phyloP scores from a whole-genome alignment of 2,797 vertebrate genomes.

The Limosa lapponica region DNA sequence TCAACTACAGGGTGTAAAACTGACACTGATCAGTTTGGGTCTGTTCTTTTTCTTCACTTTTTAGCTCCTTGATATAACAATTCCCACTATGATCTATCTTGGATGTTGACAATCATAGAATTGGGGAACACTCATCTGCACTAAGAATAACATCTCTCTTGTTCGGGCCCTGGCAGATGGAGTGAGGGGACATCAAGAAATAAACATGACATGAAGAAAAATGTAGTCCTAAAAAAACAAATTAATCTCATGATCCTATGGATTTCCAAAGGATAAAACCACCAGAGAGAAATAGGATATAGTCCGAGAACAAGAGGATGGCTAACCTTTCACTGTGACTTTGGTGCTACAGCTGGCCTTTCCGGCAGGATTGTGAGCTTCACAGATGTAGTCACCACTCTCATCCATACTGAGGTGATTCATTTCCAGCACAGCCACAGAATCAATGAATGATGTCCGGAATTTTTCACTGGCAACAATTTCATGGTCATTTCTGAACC shows the following conservation, averaged over 20 bases:
- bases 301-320: not conserved
- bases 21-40: not conserved
- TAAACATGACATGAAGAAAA: not conserved
- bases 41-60: not conserved
- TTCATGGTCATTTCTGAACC: slow-evolving; percentile 95
- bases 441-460: slow-evolving; percentile 89
- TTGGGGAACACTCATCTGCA: not conserved
- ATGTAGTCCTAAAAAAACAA: not conserved
- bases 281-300: not conserved
- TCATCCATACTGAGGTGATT: slow-evolving; percentile 85
- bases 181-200: not conserved
- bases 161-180: not conserved
- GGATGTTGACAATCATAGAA: not conserved
- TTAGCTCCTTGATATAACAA: not conserved
- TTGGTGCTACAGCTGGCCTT: slow-evolving; percentile 95
- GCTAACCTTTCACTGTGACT: slow-evolving; percentile 94
- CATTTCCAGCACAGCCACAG: slow-evolving; percentile 90
- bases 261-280: not conserved
- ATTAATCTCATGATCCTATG: not conserved
- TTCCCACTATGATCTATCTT: not conserved
- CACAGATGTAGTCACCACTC: slow-evolving; percentile 95
- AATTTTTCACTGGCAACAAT: slow-evolving; percentile 86
- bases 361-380: slow-evolving; percentile 95
- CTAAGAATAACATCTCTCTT: not conserved
- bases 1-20: not conserved